phyloP scores from a whole-genome alignment of 2,888 invertebrate species.

The Balanococcus diminutus region DNA sequence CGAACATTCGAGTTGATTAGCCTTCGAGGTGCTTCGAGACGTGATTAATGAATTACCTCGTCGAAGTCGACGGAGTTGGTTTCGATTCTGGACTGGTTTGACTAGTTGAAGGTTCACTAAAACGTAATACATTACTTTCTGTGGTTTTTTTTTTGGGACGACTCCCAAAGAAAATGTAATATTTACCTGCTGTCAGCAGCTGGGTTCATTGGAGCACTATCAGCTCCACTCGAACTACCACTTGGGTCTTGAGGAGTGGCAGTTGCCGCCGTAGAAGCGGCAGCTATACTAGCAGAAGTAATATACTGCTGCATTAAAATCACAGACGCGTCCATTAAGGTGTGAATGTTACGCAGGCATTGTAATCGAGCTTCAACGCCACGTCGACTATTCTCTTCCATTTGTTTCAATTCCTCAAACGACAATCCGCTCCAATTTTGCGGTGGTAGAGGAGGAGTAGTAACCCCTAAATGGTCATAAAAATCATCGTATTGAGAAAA shows the following conservation, averaged over 20 bases:
- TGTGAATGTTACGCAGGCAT: slow-evolving; percentile 81
- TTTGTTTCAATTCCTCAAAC: slow-evolving; percentile 79
- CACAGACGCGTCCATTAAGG: slow-evolving; percentile 90
- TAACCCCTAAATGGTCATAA: slow-evolving; percentile 62
- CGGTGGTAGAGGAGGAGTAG: slow-evolving; percentile 79
- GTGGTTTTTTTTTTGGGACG: not conserved
- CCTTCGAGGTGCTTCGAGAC: not conserved
- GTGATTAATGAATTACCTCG: slow-evolving; percentile 25
- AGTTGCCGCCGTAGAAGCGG: slow-evolving; percentile 54
- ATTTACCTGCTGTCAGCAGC: not conserved
- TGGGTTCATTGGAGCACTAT: not conserved
- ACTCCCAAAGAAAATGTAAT: not conserved
- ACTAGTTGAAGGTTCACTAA: slow-evolving; percentile 31
- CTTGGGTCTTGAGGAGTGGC: not conserved
- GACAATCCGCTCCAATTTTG: slow-evolving; percentile 75
- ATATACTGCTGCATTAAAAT: slow-evolving; percentile 94
- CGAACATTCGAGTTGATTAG: not conserved
- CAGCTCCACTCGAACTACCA: not conserved
- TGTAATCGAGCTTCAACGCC: slow-evolving; percentile 90
- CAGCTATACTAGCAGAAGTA: slow-evolving; percentile 65
- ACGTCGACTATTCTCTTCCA: slow-evolving; percentile 88
- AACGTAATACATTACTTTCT: not conserved
- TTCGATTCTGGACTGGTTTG: slow-evolving; percentile 3
- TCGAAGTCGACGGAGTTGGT: slow-evolving; percentile 28
- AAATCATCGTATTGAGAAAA: not conserved